Evolutionary conservation across 2,797 vertebrate species (phyloP).

Genomic region (Microcaecilia unicolor): DNA sequence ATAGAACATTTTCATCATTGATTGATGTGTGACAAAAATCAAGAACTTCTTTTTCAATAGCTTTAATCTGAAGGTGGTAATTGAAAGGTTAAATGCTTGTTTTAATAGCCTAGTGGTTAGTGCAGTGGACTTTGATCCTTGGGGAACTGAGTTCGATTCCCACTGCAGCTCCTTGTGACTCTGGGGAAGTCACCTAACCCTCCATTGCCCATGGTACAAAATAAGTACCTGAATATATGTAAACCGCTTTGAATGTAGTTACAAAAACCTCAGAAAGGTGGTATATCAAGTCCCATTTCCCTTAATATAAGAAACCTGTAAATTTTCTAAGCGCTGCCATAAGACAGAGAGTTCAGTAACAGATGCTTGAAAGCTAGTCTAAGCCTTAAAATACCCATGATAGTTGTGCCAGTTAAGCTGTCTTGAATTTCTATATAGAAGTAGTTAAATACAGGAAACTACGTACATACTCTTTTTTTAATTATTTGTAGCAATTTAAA

Average conservation of each 20-base stretch:
- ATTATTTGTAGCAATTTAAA: too few species aligned
- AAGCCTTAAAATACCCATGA: conserved; percentile 18
- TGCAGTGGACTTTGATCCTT: too few species aligned
- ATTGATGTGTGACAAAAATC: conserved; percentile 24
- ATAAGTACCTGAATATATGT: too few species aligned
- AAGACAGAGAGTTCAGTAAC: conserved; percentile 23
- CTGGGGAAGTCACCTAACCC: too few species aligned
- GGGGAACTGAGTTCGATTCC: too few species aligned
- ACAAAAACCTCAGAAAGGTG: too few species aligned
- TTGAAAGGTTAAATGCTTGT: conserved; percentile 30
- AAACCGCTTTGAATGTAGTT: too few species aligned
- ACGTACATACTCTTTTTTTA: conserved; percentile 13
- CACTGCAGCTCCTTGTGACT: too few species aligned
- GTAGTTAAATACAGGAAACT: conserved; percentile 14
- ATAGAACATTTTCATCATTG: conserved; percentile 10
- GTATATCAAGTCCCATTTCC: too few species aligned
- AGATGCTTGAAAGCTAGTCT: conserved; percentile 33
- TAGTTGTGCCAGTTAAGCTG: conserved; percentile 13
- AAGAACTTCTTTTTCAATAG: conserved; percentile 12
- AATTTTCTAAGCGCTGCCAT: conserved; percentile 35
- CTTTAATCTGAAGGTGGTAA: conserved; percentile 27
- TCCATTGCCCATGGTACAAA: too few species aligned
- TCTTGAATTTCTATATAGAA: conserved; percentile 29
- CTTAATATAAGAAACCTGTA: conserved; percentile 17
- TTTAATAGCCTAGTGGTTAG: too few species aligned